Evolutionary conservation across 2,888 invertebrate species (phyloP), one percentile per base, ranked within the genome.

Genomic region (Agonum fuliginosum): DNA sequence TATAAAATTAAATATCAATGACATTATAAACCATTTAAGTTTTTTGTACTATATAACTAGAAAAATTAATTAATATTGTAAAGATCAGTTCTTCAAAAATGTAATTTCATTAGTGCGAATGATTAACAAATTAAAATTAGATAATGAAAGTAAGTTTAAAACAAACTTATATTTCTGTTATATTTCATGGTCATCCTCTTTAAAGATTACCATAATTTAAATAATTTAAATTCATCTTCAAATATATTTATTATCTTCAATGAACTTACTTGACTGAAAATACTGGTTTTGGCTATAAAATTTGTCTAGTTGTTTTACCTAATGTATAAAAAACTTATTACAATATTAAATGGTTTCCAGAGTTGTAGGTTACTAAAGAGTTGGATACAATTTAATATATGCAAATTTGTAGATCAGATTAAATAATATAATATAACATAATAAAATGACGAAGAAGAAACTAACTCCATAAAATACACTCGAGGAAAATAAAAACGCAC

Each of bases 141-240:
- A 17, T 30, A 62, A 62, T 62, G 58, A 62, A 62, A 62, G 58
- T 62, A 62, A 30, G 8, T 30, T 8, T 30, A 8, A 62, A 17
- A 34, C 22, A 12, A 12, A 5, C 3, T 5, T 30, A 30, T 30
- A 24, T 54, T 12, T 62, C 22, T 30, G 17, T 17, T 12, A 1
- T 62, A 24, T 27, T 62, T 67, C 67, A 75, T 48, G 75, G 75
- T 34, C 67, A 67, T 48, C 75, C 19, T 67, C 37, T 75, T 12
- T 34, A 3, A 41, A 17, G 65, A 67, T 75, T 67, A 67, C 8
- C 75, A 46, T 75, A 74, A 48, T 75, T 67, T 75, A 17, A 30
- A 34, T 67, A 75, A 75, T 67, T 75, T 75, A 75, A 34, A 75
- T 75, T 22, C 19, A 75, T 67, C 48, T 75, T 34, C 43, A 20